Base-by-base conservation (phyloP, 2,888 invertebrate species). In the Sinelater perroti region DNA sequence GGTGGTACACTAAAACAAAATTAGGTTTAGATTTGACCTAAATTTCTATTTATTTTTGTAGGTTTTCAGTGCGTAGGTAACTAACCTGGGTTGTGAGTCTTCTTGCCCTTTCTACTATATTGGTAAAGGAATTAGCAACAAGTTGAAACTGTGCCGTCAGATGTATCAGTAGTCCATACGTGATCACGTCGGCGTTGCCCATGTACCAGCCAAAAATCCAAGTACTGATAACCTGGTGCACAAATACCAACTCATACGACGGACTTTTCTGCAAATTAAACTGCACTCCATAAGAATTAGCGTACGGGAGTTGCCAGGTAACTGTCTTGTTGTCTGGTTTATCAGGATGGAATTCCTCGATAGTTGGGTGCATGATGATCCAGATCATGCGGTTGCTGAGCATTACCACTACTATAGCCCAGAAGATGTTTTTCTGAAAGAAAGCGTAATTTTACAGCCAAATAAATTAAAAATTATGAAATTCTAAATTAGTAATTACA, bases 111-210 rank as follows among this genome's bases (percentile, higher is more conserved):
- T 30, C 11, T 11, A 2, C 11, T 17, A 28, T n/a, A 17, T 1
- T 30, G 1, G 2, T 8, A 30, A 44, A 44, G 1, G 44, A n/a
- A 30, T 44, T 44, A 7, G 28, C 24, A 6, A 44, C 26, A 28
- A 44, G 26, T 28, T 44, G 26, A 5, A 44, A 44, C 13, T 44
- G 44, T 18, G 44, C 28, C n/a, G 44, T 30, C 11, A 44, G 17
- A 10, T 44, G 44, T 17, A 44, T 44, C 18, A 44, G 26, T 1
- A 44, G 10, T 2, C 44, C 44, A 30, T 44, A 30, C 17, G 28
- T 30, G n/a, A 44, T 44, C 2, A 2, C 8, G 16, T 44, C 44
- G 3, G 18, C 30, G 18, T 44, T 16, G 1, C 30, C 44, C 28
- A 44, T 28, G 2, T 5, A 44, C 44, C 44, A 44, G 5, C 30